These are phyloP conservation scores for Salvelinus alpinus DNA, from an alignment of 2,113 vertebrate species.

Conservation along the genomic window DNA sequence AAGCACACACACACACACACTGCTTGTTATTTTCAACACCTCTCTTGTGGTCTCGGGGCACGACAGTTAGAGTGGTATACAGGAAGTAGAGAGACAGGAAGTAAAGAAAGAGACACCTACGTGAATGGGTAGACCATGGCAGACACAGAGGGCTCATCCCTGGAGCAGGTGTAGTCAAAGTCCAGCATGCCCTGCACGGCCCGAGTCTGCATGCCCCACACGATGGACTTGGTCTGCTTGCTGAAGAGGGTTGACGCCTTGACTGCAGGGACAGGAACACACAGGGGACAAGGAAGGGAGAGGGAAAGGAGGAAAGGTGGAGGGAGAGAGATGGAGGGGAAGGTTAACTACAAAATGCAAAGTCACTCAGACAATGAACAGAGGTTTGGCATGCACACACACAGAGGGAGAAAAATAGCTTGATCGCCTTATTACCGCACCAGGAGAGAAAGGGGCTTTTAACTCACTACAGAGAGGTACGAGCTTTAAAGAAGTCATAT, in stretches of 20 bases:
- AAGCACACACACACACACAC: background rate
- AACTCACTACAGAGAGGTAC: background rate
- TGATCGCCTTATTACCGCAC: background rate
- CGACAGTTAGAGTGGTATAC: background rate
- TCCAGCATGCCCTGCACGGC: slow-evolving; percentile 98
- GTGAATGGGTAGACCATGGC: slow-evolving; percentile 98
- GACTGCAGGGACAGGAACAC: slow-evolving; percentile 28
- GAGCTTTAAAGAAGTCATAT: background rate
- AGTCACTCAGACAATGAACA: background rate
- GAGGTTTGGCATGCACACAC: background rate
- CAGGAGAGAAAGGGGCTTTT: background rate
- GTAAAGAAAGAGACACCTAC: slow-evolving; percentile 65
- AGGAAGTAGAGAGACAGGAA: background rate
- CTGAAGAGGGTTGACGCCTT: slow-evolving; percentile 89
- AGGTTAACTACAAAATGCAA: background rate
- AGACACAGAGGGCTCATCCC: slow-evolving; percentile 88
- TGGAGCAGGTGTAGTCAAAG: slow-evolving; percentile 94
- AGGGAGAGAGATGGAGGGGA: no score
- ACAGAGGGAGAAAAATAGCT: background rate
- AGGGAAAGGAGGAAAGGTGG: background rate
- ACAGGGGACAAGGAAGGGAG: background rate
- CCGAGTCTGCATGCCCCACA: slow-evolving; percentile 98
- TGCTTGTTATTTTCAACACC: background rate
- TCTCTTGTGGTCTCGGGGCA: background rate
- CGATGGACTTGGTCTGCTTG: slow-evolving; percentile 88